Percentiles rank a stretch among this genome's conserved stretches.
phyloP scores from a whole-genome alignment of 2,888 invertebrate genomes.

The Dicranocentrus wangi region DNA sequence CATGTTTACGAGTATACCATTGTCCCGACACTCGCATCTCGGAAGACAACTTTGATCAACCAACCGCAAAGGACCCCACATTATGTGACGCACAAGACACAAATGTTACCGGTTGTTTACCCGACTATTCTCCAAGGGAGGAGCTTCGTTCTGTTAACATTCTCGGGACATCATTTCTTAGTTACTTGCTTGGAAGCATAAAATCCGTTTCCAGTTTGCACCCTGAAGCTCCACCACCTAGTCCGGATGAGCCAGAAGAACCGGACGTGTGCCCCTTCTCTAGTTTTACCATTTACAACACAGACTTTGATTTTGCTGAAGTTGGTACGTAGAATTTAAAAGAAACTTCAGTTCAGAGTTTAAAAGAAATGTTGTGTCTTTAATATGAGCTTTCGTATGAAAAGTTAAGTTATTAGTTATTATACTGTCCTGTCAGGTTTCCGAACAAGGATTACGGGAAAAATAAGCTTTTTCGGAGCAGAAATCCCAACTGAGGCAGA shows the following conservation, averaged over 20 bases:
- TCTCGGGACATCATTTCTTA: constrained; percentile 38
- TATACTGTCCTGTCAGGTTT: no score
- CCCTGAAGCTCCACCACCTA: constrained; percentile 3
- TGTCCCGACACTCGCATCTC: no score
- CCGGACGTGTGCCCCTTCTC: constrained; percentile 66
- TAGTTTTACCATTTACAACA: constrained; percentile 53
- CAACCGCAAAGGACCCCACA: no score
- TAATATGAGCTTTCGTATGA: no score
- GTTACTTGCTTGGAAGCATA: constrained; percentile 61
- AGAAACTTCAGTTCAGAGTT: no score
- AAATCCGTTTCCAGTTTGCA: constrained; percentile 20
- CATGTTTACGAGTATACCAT: background rate
- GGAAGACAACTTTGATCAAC: no score
- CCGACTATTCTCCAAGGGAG: constrained; percentile 26
- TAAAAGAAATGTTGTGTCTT: no score
- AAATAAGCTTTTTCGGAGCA: constrained; percentile 65
- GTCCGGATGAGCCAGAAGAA: background rate
- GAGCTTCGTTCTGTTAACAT: constrained; percentile 23
- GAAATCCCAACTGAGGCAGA: constrained; percentile 68
- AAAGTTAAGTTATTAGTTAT: no score
- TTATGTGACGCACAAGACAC: background rate
- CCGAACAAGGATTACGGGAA: constrained; percentile 64
- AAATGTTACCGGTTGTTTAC: constrained; percentile 21
- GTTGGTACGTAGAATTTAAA: constrained; percentile 39
- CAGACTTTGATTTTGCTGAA: constrained; percentile 68